Base-by-base conservation (phyloP, 2,888 invertebrate species). In the Miltochrista miniata region DNA sequence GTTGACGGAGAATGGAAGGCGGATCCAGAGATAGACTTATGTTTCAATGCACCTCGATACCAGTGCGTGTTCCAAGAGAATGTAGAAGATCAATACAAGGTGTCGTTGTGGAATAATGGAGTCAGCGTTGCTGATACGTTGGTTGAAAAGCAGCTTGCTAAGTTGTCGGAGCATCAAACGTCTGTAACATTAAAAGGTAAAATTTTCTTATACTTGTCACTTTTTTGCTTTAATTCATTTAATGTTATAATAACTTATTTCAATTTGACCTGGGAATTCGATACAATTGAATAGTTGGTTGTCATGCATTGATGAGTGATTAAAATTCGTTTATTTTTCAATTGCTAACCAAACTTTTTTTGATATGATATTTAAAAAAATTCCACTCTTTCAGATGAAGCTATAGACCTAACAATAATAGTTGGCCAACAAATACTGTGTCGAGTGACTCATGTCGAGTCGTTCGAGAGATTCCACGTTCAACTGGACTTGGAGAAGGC, bases 41-140 rank as follows among this genome's bases (percentile, higher is more conserved):
- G 93, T 68, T 95, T 95, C 71, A 93, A 93, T 64, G 92, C 92
- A 30, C 93, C 94, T 1, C 80, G 87, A 0, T 93, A 93, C 68
- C 88, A 91, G 52, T 94, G 94, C 71, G 88, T 87, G 33, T 93
- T 95, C 74, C 90, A 93, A 33, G 89, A 90, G 9, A 67, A 65
- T 7, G 76, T 76, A 0, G 91, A 91, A 9, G 93, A 89, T 48
- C 74, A 76, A 5, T 93, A 92, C 69, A 84, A 85, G 30, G 90
- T 93, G 34, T 92, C 92, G 0, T 64, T 93, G 49, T 88, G 79
- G 78, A 85, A 83, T 45, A 87, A 90, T 43, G 91, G 91, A 0
- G 78, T 75, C 1, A 90, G 92, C 61, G 85, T 94, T 1, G 88
- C 87, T 0, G 87, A 91, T 47, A 83, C 70, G 56, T 69, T 94